These are phyloP conservation scores for Butastur rufipennis DNA, from an alignment of 2,113 vertebrate genomes.

Conservation along the genomic window DNA sequence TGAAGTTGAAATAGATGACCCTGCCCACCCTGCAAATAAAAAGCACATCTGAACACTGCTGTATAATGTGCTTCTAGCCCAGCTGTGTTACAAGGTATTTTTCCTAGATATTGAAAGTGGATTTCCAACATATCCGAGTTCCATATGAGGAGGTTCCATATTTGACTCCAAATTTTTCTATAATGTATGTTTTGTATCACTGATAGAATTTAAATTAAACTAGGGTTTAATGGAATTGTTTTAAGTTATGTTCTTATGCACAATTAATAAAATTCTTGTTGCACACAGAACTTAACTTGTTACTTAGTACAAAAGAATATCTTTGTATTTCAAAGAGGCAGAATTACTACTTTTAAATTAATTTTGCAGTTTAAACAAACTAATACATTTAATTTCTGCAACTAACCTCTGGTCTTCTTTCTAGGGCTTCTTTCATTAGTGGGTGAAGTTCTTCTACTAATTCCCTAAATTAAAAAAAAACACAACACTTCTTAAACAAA, in stretches of 20 bases:
- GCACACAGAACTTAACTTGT: neutral
- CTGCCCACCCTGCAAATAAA: neutral
- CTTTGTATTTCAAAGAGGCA: neutral
- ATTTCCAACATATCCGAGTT: neutral
- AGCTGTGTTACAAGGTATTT: neutral
- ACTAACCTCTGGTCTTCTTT: conserved; percentile 94
- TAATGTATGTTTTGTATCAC: neutral
- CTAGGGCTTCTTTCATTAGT: conserved; percentile 97
- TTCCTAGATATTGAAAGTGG: neutral
- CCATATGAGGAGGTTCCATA: neutral
- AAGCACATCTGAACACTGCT: neutral
- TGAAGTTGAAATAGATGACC: neutral
- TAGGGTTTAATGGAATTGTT: neutral
- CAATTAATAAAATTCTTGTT: neutral
- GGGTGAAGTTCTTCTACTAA: conserved; percentile 98
- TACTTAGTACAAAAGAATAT: neutral
- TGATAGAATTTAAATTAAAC: neutral
- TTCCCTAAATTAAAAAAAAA: conserved; percentile 76
- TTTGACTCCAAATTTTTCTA: neutral
- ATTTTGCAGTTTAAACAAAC: neutral
- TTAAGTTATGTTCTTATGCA: neutral
- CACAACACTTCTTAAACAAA: neutral
- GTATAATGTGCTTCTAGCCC: neutral
- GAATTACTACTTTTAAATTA: neutral
- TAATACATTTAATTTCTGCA: neutral